A percentile compares a stretch with the other conserved stretches of the same genome.
phyloP scores from a whole-genome alignment of 2,797 vertebrate species.

The Hoplostethus atlanticus region DNA sequence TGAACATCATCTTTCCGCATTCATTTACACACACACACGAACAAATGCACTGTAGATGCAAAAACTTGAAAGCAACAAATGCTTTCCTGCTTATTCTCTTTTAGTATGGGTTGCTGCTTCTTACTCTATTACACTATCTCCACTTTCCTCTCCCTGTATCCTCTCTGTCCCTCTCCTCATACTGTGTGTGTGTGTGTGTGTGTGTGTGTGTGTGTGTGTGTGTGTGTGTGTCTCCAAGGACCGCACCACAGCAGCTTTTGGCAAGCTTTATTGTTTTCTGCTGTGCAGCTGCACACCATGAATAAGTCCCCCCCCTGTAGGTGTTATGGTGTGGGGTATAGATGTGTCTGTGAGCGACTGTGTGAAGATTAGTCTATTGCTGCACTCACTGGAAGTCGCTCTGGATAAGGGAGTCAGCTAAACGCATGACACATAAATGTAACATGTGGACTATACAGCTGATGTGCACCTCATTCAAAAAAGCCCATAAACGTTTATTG shows the following conservation, averaged over 20 bases:
- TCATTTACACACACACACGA: neutral
- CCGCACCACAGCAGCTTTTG: constrained; percentile 57
- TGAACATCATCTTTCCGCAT: neutral
- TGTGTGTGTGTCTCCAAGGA: constrained; percentile 60
- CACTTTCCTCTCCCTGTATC: constrained; percentile 12
- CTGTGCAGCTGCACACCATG: constrained; percentile 79
- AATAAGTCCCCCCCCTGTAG: constrained; percentile 60
- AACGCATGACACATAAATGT: neutral
- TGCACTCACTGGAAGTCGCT: too few relatives aligned
- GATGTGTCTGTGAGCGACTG: constrained; percentile 27
- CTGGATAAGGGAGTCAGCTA: neutral
- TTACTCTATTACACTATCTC: constrained; percentile 9
- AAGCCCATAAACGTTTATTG: neutral
- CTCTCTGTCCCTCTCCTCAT: neutral
- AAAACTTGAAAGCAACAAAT: too few relatives aligned
- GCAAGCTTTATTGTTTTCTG: constrained; percentile 78
- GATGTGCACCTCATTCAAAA: constrained; percentile 3
- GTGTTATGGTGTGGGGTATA: constrained; percentile 60
- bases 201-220: constrained; percentile 9
- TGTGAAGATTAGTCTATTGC: neutral
- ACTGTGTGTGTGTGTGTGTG: constrained; percentile 25
- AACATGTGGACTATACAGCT: neutral
- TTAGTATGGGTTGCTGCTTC: neutral
- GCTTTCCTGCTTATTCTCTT: neutral
- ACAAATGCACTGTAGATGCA: neutral